Evolutionary conservation across 2,113 vertebrate genomes (phyloP).

Genomic region (Cervus canadensis): DNA sequence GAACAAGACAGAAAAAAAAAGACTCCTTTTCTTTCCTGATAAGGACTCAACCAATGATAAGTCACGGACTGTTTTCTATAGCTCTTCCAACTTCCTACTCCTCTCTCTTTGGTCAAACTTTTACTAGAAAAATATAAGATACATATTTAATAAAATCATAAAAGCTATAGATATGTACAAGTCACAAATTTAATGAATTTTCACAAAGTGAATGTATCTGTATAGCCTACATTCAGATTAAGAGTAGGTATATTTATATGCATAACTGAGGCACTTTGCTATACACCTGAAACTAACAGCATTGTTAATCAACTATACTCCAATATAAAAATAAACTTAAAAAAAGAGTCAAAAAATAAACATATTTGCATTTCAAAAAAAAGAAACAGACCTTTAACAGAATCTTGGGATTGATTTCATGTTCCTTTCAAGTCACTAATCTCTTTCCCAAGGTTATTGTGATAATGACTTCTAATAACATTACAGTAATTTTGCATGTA

Average conservation of each 20-base stretch:
- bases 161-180: not conserved
- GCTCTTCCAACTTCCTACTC: too few relatives aligned
- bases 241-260: not conserved
- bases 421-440: not conserved
- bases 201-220: not conserved
- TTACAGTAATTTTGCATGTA: not conserved
- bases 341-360: not conserved
- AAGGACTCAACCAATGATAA: not conserved
- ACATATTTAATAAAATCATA: not conserved
- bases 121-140: not conserved
- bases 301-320: not conserved
- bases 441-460: not conserved
- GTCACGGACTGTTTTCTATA: not conserved
- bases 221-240: not conserved
- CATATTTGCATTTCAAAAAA: not conserved
- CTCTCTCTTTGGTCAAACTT: not conserved
- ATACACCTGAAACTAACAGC: not conserved
- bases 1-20: not conserved
- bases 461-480: not conserved
- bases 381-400: not conserved
- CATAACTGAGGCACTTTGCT: not conserved
- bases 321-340: not conserved
- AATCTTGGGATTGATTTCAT: not conserved
- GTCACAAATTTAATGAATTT: not conserved
- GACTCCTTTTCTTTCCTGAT: not conserved